A percentile compares a stretch with the other conserved stretches of the same genome.
phyloP scores from a whole-genome alignment of 1,140 invertebrate species.

The Monochamus saltuarius region DNA sequence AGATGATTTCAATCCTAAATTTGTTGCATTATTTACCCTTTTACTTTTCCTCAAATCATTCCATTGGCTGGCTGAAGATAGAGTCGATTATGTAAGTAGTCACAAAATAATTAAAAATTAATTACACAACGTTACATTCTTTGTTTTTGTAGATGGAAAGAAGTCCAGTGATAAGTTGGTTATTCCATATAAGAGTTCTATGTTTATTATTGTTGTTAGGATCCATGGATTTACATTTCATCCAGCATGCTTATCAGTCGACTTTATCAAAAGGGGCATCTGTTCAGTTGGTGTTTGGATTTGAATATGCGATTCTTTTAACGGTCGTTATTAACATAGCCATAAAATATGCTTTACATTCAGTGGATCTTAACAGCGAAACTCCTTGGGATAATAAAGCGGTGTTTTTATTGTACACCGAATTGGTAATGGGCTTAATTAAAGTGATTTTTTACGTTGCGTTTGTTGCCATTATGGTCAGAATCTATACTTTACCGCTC shows the following conservation, averaged over 20 bases:
- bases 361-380: slow-evolving; percentile 91
- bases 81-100: slow-evolving; percentile 94
- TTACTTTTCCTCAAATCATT: slow-evolving; percentile 98
- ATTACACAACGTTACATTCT: too few relatives aligned
- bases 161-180: slow-evolving; percentile 92
- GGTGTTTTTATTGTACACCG: slow-evolving; percentile 94
- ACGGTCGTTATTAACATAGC: slow-evolving; percentile 92
- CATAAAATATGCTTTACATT: slow-evolving; percentile 95
- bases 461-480: slow-evolving; percentile 96
- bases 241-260: slow-evolving; percentile 92
- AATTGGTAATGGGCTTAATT: slow-evolving; percentile 89
- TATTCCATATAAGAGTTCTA: slow-evolving; percentile 93
- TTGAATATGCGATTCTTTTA: slow-evolving; percentile 97
- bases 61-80: slow-evolving; percentile 98
- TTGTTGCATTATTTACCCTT: slow-evolving; percentile 96
- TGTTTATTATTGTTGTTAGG: slow-evolving; percentile 81
- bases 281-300: slow-evolving; percentile 98
- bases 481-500: slow-evolving; percentile 94
- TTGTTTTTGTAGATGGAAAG: slow-evolving; percentile 98
- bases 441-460: slow-evolving; percentile 90
- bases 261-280: slow-evolving; percentile 94
- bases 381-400: slow-evolving; percentile 99
- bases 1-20: slow-evolving; percentile 98
- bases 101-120: background rate
- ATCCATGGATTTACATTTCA: slow-evolving; percentile 83